Evolutionary conservation across 2,797 vertebrate genomes (phyloP).

Genomic region (Adelosebastes latens): DNA sequence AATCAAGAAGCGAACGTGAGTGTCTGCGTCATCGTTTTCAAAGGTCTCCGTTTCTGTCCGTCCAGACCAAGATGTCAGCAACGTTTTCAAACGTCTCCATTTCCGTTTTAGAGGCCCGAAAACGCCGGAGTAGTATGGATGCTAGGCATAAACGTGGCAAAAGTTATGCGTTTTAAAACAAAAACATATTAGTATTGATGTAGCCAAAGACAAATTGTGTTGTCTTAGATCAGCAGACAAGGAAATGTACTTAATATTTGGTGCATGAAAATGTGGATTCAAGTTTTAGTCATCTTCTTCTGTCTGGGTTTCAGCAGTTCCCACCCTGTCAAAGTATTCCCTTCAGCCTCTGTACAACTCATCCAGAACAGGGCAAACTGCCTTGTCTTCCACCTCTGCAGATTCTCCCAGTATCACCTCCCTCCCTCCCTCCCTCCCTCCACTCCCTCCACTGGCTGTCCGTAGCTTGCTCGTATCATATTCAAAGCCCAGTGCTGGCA

Average conservation of each 20-base stretch:
- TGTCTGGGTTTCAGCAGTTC: not conserved
- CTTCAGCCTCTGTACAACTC: conserved; percentile 13
- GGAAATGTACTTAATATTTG: not conserved
- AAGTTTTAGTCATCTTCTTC: conserved; percentile 8
- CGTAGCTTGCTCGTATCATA: conserved; percentile 35
- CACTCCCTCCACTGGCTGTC: conserved; percentile 3
- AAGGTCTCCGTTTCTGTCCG: too few relatives aligned
- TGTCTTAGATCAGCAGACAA: not conserved
- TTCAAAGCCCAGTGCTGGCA: conserved; percentile 32
- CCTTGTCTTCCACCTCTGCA: conserved; percentile 37
- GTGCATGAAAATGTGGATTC: not conserved
- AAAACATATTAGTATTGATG: too few relatives aligned
- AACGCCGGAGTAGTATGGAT: too few relatives aligned
- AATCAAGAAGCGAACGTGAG: too few relatives aligned
- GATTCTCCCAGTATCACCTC: not conserved
- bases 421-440: not conserved
- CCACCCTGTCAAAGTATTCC: conserved; percentile 7
- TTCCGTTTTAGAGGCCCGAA: too few relatives aligned
- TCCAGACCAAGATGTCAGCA: too few relatives aligned
- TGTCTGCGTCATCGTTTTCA: too few relatives aligned
- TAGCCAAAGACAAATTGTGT: not conserved
- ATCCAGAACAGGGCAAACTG: conserved; percentile 16
- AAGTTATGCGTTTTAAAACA: too few relatives aligned
- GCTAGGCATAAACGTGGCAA: too few relatives aligned
- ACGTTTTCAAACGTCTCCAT: too few relatives aligned